Evolutionary conservation across 2,888 invertebrate species (phyloP), one percentile per base, ranked within the genome.

Genomic region (Clivina fossor): DNA sequence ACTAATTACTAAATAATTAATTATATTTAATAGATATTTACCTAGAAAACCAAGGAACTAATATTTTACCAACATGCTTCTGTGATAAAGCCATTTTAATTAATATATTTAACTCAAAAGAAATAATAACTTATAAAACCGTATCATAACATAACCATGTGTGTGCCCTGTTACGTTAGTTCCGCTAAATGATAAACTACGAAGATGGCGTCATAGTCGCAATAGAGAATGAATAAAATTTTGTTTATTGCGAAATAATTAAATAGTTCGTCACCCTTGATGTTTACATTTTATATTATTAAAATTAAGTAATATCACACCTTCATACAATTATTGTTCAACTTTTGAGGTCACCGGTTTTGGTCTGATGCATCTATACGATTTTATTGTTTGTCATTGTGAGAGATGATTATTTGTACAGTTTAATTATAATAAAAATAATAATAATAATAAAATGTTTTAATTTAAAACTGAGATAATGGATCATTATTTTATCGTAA

Each of bases 11-110:
- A 32, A 44, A 15, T 13, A 20, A 22, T 44, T 41, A 49, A 46
- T 20, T 50, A 7, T 44, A 38, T 11, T 37, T 46, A n/a, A n/a
- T 16, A 33, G 40, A 18, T 26, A 60, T 56, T 65, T 68, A 74
- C 74, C 63, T 66, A 59, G 71, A 71, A 60, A 68, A 73, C 73
- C 73, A 74, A 11, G 74, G 74, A 8, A 73, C 72, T n/a, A 73
- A 46, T n/a, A 67, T 65, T 60, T 67, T 68, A 35, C 56, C 56
- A 26, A 22, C 26, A 58, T 69, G 68, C 58, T 69, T 70, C 61
- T 71, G 70, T 4, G 71, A 72, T 37, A 68, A 60, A 16, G 72
- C 68, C 72, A 72, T 72, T 50, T 40, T 60, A 28, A 13, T 38
- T 22, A 11, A 33, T n/a, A 30, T 46, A 32, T 46, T 46, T 11